Evolutionary conservation across 2,113 vertebrate genomes (phyloP).

Genomic region (Eulacestoma nigropectus): DNA sequence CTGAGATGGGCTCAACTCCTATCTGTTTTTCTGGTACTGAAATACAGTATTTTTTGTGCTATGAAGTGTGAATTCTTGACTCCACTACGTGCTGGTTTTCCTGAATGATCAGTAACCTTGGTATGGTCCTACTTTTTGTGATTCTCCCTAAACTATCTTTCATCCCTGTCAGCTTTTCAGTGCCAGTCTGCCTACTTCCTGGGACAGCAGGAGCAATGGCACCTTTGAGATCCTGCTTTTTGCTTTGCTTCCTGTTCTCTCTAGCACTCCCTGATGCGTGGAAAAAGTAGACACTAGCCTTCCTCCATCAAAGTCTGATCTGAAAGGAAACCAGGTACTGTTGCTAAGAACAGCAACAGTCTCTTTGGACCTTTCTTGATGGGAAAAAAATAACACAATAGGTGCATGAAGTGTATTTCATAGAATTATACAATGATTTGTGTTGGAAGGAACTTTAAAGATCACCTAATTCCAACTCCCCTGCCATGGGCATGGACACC

Average conservation of each 20-base stretch:
- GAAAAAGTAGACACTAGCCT: not conserved
- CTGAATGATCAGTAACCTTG: not conserved
- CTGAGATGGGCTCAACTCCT: not conserved
- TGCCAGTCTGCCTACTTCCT: not conserved
- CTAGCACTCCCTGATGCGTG: not conserved
- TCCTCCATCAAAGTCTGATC: not conserved
- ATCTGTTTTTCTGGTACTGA: not conserved
- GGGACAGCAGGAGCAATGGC: not conserved
- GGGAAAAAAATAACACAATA: not conserved
- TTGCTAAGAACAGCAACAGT: not conserved
- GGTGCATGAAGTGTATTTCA: not conserved
- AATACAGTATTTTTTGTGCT: not conserved
- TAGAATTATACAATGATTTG: not conserved
- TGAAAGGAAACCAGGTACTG: not conserved
- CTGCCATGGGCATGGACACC: not conserved
- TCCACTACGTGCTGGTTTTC: not conserved
- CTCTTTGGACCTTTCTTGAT: not conserved
- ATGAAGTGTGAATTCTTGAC: not conserved
- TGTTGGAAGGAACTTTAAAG: not conserved
- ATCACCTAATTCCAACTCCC: not conserved
- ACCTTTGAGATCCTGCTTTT: not conserved
- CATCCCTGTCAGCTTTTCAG: not conserved
- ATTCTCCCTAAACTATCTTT: not conserved
- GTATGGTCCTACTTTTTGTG: not conserved
- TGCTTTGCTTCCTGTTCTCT: not conserved